Evolutionary conservation across 2,113 vertebrate species (phyloP).

Genomic region (Elephantulus edwardii): DNA sequence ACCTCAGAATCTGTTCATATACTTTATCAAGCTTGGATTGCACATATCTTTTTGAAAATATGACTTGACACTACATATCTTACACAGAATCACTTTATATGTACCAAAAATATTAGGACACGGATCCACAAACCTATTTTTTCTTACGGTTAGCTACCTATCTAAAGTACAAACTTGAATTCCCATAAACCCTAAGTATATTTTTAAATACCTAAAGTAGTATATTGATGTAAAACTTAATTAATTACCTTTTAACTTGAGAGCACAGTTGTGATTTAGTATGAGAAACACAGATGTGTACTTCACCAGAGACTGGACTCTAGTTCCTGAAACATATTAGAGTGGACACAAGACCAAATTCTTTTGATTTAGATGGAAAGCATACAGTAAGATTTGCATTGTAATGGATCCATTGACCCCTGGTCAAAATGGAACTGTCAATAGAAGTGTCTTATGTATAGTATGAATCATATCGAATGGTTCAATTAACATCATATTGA

Average conservation of each 20-base stretch:
- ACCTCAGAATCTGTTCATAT: background rate
- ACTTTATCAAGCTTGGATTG: background rate
- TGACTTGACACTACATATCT: background rate
- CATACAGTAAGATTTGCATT: constrained; percentile 76
- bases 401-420: constrained; percentile 76
- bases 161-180: background rate
- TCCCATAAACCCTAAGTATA: background rate
- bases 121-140: background rate
- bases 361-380: constrained; percentile 76
- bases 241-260: constrained; percentile 69
- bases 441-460: constrained; percentile 72
- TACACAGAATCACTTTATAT: background rate
- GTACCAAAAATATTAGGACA: background rate
- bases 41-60: background rate
- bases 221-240: constrained; percentile 58
- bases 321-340: constrained; percentile 69
- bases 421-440: constrained; percentile 79
- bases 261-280: constrained; percentile 63
- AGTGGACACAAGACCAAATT: constrained; percentile 73
- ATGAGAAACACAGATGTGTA: constrained; percentile 67
- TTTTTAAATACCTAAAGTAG: constrained; percentile 55
- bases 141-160: background rate
- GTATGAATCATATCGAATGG: constrained; percentile 77
- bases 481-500: constrained; percentile 78
- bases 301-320: constrained; percentile 56